Conservation (phyloP, 2,888 invertebrate species). For the Eucera pruinosa region DNA sequence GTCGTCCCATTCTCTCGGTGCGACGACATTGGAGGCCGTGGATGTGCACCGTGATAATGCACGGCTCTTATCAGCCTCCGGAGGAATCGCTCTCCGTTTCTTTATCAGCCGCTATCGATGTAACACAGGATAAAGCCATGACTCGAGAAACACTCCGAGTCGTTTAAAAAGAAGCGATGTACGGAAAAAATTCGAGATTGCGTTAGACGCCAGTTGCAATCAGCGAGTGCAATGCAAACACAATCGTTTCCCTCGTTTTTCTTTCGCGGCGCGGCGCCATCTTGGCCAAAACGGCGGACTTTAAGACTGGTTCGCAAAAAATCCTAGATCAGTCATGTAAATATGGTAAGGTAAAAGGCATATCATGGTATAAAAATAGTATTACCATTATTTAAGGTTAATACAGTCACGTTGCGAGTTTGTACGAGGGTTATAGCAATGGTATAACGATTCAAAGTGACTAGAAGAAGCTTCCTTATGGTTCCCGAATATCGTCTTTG, state of each 20-base stretch:
- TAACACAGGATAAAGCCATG: conserved; percentile 52
- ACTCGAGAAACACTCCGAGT: conserved; percentile 22
- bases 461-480: too few relatives aligned
- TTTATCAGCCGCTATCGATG: conserved; percentile 59
- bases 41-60: conserved; percentile 79
- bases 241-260: not conserved
- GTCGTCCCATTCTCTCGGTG: conserved; percentile 46
- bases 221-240: conserved; percentile 14
- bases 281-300: not conserved
- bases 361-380: too few relatives aligned
- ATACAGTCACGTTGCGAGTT: too few relatives aligned
- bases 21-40: conserved; percentile 75
- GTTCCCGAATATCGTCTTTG: too few relatives aligned
- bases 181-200: conserved; percentile 15
- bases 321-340: not conserved
- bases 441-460: too few relatives aligned
- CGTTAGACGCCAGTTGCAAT: not conserved
- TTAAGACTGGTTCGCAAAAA: not conserved
- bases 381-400: too few relatives aligned
- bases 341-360: too few relatives aligned
- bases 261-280: not conserved
- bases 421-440: too few relatives aligned
- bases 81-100: conserved; percentile 28
- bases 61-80: conserved; percentile 61
- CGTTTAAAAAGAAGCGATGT: not conserved